Evolutionary conservation across 2,113 vertebrate genomes (phyloP).

Genomic region (Laticauda laticaudata): DNA sequence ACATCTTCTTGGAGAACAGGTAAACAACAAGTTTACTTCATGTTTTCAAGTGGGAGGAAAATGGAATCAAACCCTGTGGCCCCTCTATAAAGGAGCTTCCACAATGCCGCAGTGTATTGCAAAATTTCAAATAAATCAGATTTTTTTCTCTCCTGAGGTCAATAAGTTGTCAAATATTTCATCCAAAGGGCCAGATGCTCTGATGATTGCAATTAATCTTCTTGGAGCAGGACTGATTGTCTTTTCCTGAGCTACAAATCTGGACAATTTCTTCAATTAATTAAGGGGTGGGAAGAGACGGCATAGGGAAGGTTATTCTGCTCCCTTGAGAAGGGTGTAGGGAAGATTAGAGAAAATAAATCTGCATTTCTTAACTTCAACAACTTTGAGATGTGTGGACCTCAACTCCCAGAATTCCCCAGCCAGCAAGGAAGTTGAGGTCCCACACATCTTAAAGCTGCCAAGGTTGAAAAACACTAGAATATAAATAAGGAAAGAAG

Average conservation of each 20-base stretch:
- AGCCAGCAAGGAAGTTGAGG: neutral
- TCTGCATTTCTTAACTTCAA: neutral
- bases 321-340: neutral
- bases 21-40: slow-evolving; percentile 56
- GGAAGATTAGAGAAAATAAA: neutral
- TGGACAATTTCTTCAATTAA: neutral
- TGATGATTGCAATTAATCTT: slow-evolving; percentile 64
- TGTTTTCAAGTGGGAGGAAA: slow-evolving; percentile 40
- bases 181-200: slow-evolving; percentile 58
- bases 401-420: neutral
- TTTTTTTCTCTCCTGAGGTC: slow-evolving; percentile 50
- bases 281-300: neutral
- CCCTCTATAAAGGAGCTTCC: slow-evolving; percentile 48
- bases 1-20: slow-evolving; percentile 49
- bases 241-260: neutral
- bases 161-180: slow-evolving; percentile 62
- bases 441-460: neutral
- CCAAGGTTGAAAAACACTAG: neutral
- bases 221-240: slow-evolving; percentile 27
- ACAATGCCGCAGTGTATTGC: slow-evolving; percentile 41
- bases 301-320: neutral
- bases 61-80: slow-evolving; percentile 28
- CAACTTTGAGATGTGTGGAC: neutral
- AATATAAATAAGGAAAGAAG: neutral
- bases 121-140: slow-evolving; percentile 65